Percentiles rank a stretch among this genome's conserved stretches.
These are phyloP conservation scores for Panulirus ornatus DNA, from an alignment of 1,140 invertebrate species.

Conservation along the genomic window DNA sequence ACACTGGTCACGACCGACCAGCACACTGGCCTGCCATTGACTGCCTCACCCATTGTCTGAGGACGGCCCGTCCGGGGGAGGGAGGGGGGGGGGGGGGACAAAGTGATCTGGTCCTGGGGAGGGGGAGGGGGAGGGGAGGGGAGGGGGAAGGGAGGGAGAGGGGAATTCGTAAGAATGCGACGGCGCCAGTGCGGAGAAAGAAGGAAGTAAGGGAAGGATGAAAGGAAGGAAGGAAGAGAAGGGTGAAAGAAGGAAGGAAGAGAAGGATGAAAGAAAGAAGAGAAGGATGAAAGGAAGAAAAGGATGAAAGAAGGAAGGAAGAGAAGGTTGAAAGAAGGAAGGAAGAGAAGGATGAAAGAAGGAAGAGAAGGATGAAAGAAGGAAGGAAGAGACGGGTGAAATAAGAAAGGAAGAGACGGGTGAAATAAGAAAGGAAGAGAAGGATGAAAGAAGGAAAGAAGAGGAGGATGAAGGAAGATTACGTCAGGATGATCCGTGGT, in stretches of 20 bases:
- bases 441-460: neutral
- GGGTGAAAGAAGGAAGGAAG: neutral
- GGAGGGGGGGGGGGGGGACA: too few relatives aligned
- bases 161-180: too few relatives aligned
- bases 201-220: too few relatives aligned
- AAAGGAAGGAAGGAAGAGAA: too few relatives aligned
- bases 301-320: neutral
- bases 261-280: neutral
- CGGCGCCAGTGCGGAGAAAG: neutral
- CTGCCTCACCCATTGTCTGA: too few relatives aligned
- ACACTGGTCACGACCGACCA: too few relatives aligned
- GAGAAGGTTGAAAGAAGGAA: too few relatives aligned
- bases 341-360: too few relatives aligned
- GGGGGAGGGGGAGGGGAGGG: neutral
- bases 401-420: neutral
- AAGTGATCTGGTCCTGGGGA: neutral
- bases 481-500: neutral
- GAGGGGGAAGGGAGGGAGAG: neutral
- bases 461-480: neutral
- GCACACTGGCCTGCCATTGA: too few relatives aligned
- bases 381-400: neutral
- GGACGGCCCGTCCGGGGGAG: too few relatives aligned
- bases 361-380: conserved; percentile 2
- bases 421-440: neutral
- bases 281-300: neutral